Evolutionary conservation across 2,113 vertebrate species (phyloP).

Genomic region (Xyrauchen texanus): DNA sequence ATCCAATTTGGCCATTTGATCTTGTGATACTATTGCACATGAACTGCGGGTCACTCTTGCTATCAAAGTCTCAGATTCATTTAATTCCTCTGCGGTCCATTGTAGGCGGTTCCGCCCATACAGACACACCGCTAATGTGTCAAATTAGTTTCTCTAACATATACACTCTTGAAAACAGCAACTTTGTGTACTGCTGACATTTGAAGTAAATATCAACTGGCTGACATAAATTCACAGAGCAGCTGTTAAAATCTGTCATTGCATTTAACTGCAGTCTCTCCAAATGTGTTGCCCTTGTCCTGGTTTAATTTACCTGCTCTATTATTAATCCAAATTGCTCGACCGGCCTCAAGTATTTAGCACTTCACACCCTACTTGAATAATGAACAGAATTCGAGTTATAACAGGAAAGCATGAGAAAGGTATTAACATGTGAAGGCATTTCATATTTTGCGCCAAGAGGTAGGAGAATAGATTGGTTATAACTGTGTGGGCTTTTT

Average conservation of each 20-base stretch:
- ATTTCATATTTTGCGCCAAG: constrained; percentile 14
- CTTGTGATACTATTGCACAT: no score
- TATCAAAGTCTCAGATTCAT: neutral
- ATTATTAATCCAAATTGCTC: constrained; percentile 34
- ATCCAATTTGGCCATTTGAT: no score
- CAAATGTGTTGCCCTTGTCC: constrained; percentile 3
- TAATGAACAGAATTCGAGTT: constrained; percentile 14
- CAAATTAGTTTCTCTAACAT: constrained; percentile 17
- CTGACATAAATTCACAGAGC: constrained; percentile 26
- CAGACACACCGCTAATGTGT: constrained; percentile 11
- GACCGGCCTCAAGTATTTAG: constrained; percentile 27
- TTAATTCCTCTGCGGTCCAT: neutral
- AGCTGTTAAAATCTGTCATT: constrained; percentile 2
- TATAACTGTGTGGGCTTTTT: neutral
- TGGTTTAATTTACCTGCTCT: constrained; percentile 19
- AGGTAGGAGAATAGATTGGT: constrained; percentile 7
- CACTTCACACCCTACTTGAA: constrained; percentile 7
- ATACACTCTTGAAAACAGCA: constrained; percentile 6
- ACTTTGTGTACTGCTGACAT: constrained; percentile 11
- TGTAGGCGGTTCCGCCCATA: neutral
- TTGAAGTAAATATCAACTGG: constrained; percentile 32
- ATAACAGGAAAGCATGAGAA: neutral
- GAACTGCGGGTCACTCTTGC: neutral
- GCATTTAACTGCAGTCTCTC: neutral
- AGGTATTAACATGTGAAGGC: neutral